Percentiles rank a stretch among this genome's conserved stretches.
Evolutionary conservation across 2,888 invertebrate species (phyloP).

Genomic region (Oithona nana): DNA sequence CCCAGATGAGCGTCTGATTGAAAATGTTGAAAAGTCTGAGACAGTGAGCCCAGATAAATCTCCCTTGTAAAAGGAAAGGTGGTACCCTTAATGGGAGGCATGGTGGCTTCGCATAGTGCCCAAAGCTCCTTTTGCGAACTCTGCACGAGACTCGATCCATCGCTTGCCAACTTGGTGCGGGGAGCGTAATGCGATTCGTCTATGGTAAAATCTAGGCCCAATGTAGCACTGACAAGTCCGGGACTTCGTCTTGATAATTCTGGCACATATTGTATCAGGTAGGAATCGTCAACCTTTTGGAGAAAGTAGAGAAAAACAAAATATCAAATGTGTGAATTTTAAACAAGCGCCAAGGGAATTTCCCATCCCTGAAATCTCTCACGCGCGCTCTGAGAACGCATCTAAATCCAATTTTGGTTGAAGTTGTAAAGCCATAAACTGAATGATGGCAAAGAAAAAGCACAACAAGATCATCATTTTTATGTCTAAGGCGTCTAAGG

Average conservation of each 20-base stretch:
- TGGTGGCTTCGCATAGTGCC: not conserved
- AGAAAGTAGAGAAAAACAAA: not conserved
- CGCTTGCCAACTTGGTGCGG: not conserved
- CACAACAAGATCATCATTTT: too few relatives aligned
- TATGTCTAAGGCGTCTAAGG: too few relatives aligned
- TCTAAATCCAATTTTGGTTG: too few relatives aligned
- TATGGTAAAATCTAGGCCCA: not conserved
- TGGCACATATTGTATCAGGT: not conserved
- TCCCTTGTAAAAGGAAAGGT: not conserved
- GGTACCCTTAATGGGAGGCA: not conserved
- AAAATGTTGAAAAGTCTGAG: not conserved
- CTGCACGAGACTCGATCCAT: not conserved
- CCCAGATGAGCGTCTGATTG: not conserved
- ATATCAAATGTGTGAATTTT: too few relatives aligned
- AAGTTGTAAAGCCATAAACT: too few relatives aligned
- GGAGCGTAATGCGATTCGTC: not conserved
- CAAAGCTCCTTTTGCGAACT: not conserved
- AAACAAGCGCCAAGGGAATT: too few relatives aligned
- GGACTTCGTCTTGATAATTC: not conserved
- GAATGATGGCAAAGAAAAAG: too few relatives aligned
- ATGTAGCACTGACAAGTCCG: not conserved
- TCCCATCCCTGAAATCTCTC: too few relatives aligned
- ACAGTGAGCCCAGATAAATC: not conserved
- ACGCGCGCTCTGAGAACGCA: too few relatives aligned
- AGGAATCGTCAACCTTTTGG: not conserved